phyloP scores from a whole-genome alignment of 2,113 vertebrate genomes.

The Petaurus breviceps region DNA sequence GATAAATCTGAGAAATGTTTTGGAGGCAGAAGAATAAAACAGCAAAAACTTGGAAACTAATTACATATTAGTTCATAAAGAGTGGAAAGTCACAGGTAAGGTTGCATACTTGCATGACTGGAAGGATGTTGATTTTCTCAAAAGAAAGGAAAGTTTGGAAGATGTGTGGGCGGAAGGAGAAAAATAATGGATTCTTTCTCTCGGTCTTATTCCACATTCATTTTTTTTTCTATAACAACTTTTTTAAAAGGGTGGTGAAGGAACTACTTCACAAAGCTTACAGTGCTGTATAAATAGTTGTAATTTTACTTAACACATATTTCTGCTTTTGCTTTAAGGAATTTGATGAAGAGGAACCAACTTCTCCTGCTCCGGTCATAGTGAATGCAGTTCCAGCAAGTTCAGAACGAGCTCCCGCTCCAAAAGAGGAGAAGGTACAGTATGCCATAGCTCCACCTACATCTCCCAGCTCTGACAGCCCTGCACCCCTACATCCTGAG shows the following conservation, averaged over 20 bases:
- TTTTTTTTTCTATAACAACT: background rate
- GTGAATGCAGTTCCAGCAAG: slow-evolving; percentile 61
- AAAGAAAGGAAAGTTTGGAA: background rate
- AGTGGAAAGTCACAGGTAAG: background rate
- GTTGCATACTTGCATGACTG: background rate
- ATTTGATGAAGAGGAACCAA: slow-evolving; percentile 75
- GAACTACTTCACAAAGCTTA: background rate
- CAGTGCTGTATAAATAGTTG: background rate
- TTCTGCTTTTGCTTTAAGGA: slow-evolving; percentile 67
- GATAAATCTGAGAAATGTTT: background rate
- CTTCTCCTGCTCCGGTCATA: slow-evolving; percentile 75
- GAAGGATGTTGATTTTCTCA: background rate
- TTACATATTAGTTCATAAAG: too few species aligned
- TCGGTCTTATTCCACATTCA: background rate
- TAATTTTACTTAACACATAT: slow-evolving; percentile 23
- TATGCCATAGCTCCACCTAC: slow-evolving; percentile 34
- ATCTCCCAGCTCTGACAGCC: background rate
- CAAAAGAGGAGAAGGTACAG: slow-evolving; percentile 86
- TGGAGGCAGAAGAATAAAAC: background rate
- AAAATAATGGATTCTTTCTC: background rate
- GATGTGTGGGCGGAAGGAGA: background rate
- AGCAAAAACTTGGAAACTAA: background rate
- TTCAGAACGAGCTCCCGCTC: slow-evolving; percentile 59
- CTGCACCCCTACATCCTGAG: background rate
- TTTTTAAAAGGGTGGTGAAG: background rate